These are phyloP conservation scores for Sphyrna mokarran DNA, from an alignment of 2,113 vertebrate genomes.

Conservation along the genomic window DNA sequence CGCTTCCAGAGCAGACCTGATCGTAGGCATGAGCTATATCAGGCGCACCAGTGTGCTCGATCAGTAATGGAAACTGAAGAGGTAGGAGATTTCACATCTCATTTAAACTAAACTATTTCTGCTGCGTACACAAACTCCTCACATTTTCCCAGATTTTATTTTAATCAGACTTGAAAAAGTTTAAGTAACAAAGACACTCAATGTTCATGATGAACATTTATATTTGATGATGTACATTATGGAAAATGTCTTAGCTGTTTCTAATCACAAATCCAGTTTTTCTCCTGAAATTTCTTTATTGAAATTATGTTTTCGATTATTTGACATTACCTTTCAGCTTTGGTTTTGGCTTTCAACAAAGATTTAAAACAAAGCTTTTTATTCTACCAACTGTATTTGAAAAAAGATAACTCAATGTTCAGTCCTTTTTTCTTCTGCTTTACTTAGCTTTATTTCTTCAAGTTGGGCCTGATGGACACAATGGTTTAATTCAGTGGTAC, in stretches of 20 bases:
- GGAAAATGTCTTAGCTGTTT: not conserved
- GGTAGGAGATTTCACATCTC: slow-evolving; percentile 48
- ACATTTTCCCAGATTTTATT: not conserved
- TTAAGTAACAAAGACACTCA: not conserved
- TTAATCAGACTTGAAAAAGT: not conserved
- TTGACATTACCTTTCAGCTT: not conserved
- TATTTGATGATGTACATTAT: not conserved
- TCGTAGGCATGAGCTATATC: slow-evolving; percentile 66
- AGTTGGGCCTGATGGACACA: not conserved
- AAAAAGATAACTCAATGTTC: not conserved
- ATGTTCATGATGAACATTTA: not conserved
- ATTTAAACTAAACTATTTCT: not conserved
- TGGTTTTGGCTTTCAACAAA: not conserved
- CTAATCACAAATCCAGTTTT: not conserved
- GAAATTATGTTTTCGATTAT: slow-evolving; percentile 7
- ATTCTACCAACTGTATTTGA: not conserved
- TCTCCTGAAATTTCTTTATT: not conserved
- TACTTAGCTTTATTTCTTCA: not conserved
- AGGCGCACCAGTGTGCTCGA: slow-evolving; percentile 59
- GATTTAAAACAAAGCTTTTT: not conserved
- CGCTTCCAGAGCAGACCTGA: slow-evolving; percentile 66
- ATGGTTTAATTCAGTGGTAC: not conserved
- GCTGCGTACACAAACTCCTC: slow-evolving; percentile 6
- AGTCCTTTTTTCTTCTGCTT: not conserved
- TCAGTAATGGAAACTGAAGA: slow-evolving; percentile 55